Base-by-base conservation (phyloP, 2,113 vertebrate species). In the Setophaga petechia region DNA sequence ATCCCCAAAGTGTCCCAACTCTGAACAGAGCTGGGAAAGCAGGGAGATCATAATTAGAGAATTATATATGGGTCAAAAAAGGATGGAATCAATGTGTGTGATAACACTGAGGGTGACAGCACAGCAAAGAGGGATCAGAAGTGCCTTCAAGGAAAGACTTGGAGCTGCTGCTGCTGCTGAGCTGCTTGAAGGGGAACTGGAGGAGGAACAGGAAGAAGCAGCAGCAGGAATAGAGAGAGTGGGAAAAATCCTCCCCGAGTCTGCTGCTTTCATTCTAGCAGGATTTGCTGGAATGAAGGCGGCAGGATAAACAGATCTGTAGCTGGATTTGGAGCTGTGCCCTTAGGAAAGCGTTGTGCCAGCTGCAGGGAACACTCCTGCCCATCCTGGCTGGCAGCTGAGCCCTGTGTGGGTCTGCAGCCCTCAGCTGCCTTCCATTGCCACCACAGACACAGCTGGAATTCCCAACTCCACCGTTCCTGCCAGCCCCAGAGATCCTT, bases 261-360 rank as follows among this genome's bases (percentile, higher is more conserved):
- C 82, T 86, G 72, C 43, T 90, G 92, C 92, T 79, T 79, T 86
- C 82, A 19, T n/a, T 76, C 92, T 20, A 75, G 62, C 59, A 35
- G 85, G 52, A 57, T 82, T 33, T 74, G 84, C 93, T 78, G 83
- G 92, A 83, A 85, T 19, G 78, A 49, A 69, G 85, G 80, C 5
- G 72, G 51, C 92, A 90, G 75, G 88, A 88, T 62, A 95, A 88
- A 95, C 80, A 79, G 47, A 47, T 75, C 84, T 19, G 31, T 2
- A 44, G 83, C 89, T 89, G n/a, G 65, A 25, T 71, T 92, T 88
- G 57, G n/a, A 88, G 12, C 58, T 16, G 12, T 3, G 5, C 44
- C 51, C 80, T 90, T 2, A 23, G 68, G 78, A 25, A 74, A 84
- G 90, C 0, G 8, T 62, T 46, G 57, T 54, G 76, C 62, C 83